These are phyloP conservation scores for Caradrina kadenii DNA, from an alignment of 2,888 invertebrate species.

Conservation along the genomic window DNA sequence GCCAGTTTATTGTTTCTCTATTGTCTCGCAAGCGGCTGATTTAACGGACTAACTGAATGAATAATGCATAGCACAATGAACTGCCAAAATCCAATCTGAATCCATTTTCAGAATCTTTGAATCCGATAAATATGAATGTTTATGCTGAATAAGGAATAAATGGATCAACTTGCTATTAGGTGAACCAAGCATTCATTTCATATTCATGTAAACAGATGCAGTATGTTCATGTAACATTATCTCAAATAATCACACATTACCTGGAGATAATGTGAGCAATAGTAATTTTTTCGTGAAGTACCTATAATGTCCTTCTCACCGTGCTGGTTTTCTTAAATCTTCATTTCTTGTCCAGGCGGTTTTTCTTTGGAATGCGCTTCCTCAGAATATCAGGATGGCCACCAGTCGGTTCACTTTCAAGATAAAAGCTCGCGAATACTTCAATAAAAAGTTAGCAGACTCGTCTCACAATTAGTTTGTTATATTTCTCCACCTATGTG, in stretches of 20 bases:
- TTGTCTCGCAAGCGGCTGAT: constrained; percentile 66
- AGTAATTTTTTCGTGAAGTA: no score
- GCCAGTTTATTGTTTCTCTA: constrained; percentile 67
- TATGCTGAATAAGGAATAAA: constrained; percentile 23
- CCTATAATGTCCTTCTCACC: no score
- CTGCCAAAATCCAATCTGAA: constrained; percentile 70
- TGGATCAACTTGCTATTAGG: constrained; percentile 14
- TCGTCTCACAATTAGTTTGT: no score
- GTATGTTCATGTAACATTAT: background rate
- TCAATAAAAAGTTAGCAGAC: no score
- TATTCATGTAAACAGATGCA: constrained; percentile 4
- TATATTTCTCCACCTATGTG: no score
- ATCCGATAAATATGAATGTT: constrained; percentile 60
- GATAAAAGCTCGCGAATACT: no score
- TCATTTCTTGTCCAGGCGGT: no score
- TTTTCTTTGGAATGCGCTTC: no score
- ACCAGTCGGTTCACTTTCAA: no score
- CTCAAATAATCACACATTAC: background rate
- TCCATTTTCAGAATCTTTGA: constrained; percentile 67
- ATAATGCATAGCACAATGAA: constrained; percentile 73
- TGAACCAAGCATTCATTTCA: background rate
- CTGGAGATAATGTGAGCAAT: no score
- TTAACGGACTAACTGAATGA: constrained; percentile 73
- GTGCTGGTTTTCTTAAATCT: no score
- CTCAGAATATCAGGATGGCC: no score